Base-by-base conservation (phyloP, 2,888 invertebrate species). In the Hirudinaria manillensis region DNA sequence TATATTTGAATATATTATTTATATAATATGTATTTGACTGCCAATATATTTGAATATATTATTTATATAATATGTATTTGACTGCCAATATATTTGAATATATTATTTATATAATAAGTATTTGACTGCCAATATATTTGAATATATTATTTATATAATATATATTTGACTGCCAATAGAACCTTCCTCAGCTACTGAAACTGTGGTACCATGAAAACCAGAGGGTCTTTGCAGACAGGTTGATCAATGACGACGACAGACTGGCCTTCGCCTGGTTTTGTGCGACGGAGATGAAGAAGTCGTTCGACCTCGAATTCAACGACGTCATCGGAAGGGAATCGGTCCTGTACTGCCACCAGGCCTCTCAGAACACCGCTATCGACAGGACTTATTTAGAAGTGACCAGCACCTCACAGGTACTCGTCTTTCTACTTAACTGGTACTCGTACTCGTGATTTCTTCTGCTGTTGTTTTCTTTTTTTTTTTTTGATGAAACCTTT, bases 341-440 rank as follows among this genome's bases (percentile, higher is more conserved):
- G 10, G 87, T 92, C 81, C 84, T 91, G 76, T 92, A 89, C 81
- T 91, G 90, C 0, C 91, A 91, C 82, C 91, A 91, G 81, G 79
- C 84, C 79, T 77, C 80, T 10, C 78, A 79, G 67, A 78, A 77
- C 53, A 89, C 81, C n/a, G 84, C 84, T 7, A 10, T n/a, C 53
- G 82, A 82, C 76, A 81, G 86, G 79, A 88, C 88, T 61, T 92
- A 92, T 82, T 80, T 87, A 2, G 89, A 90, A 81, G 90, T 92
- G 72, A 87, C 83, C 0, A 88, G 91, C 81, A 84, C 86, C 76
- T 86, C 87, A 0, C 88, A 89, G 87, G 91, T 90, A 51, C n/a
- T n/a, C n/a, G n/a, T n/a, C n/a, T n/a, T 21, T 13, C 21, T 53
- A 16, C 13, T 53, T 53, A 13, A 53, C 21, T 53, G 53, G 21